Evolutionary conservation across 2,113 vertebrate species (phyloP), one percentile per base, ranked within the genome.

Genomic region (Cervus canadensis): DNA sequence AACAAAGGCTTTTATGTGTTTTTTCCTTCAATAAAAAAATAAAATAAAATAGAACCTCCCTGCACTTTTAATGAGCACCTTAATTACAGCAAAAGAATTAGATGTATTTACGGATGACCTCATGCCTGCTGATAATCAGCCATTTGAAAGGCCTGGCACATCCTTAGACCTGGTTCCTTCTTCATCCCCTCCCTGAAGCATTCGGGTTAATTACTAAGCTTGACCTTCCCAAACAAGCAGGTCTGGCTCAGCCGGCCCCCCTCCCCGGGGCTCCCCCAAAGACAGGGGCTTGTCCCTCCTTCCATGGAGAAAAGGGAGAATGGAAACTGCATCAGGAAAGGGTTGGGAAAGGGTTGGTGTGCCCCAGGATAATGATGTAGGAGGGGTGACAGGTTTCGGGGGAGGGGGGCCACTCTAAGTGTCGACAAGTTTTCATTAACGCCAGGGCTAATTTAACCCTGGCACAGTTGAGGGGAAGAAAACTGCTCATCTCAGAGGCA

Each of bases 391-490:
- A 94, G 84, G 50, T 79, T 97, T 94, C 86, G 45, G 56, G 82
- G 64, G 76, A 60, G 50, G 85, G 62, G 81, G 74, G 59, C 89
- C 60, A 71, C 60, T 71, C 59, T 96, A 89, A 97, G 82, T 59
- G 90, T 50, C n/a, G 62, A 98, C 95, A 96, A 94, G 94, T 92
- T 97, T 98, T 98, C 97, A 98, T 98, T 97, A 98, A 96, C 36
- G 1, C 81, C 54, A 19, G 6, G 28, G 96, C 89, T 98, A 98
- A 98, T 97, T 96, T 97, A 97, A 95, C 76, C 88, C 96, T 97
- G 93, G 86, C 91, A 94, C 62, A 84, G 94, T 54, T 19, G 19
- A 96, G 43, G 57, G 94, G 62, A 92, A 96, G 89, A 97, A 96
- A 92, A 93, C 67, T 81, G 85, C 45, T 95, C 97, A 96, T 98